Base-by-base conservation (phyloP, 2,888 invertebrate species). In the Rutpela maculata region DNA sequence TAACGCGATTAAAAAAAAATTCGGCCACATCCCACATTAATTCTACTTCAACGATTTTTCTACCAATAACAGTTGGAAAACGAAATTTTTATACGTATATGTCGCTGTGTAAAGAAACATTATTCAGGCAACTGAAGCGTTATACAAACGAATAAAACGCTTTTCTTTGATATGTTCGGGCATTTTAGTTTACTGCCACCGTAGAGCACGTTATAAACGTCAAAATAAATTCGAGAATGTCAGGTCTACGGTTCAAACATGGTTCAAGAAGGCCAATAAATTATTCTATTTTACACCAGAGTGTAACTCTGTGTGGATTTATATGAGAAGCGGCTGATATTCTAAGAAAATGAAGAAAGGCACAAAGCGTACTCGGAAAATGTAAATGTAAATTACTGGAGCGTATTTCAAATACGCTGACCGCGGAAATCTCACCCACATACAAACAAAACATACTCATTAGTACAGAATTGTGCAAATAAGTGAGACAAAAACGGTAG, bases 161-260 rank as follows among this genome's bases (percentile, higher is more conserved):
- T 22, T 55, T 50, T 67, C 67, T 67, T 67, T 67, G 67, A 67
- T 67, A 67, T 22, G 67, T 26, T 38, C 69, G 19, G 69, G 31
- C 17, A 31, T 63, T 63, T 31, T 31, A 63, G 63, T 63, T 74
- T 74, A 74, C 50, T 43, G 74, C 63, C 62, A 57, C 63, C 63
- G 72, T 56, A 35, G 43, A 55, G 65, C 74, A 67, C 68, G 74
- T 74, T 71, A 76, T 76, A 77, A 80, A 78, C 72, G 81, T 81
- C 81, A 78, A 81, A 83, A 82, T 80, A 83, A 83, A 82, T 83
- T 80, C 78, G 75, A 74, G 69, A 66, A 78, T 75, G 81, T 82
- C 81, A 78, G 72, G 77, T 74, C 79, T 80, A 79, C 81, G 77
- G 80, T 82, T 81, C 78, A 78, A 75, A 77, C 81, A 56, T 43